A percentile compares a stretch with the other conserved stretches of the same genome.
These are phyloP conservation scores for Ylistrum balloti DNA, from an alignment of 1,140 invertebrate species.

Conservation along the genomic window DNA sequence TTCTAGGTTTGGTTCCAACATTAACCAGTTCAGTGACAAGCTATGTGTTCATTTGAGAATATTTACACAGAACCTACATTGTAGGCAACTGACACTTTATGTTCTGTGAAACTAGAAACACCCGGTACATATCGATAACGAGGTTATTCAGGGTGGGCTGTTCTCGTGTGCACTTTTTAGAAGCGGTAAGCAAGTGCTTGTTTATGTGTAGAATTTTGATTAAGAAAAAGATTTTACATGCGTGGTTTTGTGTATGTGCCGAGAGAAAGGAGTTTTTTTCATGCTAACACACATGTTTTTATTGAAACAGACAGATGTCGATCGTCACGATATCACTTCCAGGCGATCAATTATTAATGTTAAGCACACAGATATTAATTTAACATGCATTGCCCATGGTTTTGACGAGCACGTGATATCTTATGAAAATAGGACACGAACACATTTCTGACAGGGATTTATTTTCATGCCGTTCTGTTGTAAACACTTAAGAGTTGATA, in stretches of 20 bases:
- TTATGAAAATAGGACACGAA: background rate
- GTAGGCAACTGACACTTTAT: background rate
- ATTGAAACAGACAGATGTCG: constrained; percentile 7
- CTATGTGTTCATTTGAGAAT: no score
- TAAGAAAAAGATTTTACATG: background rate
- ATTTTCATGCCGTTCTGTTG: no score
- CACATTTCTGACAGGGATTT: background rate
- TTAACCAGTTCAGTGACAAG: no score
- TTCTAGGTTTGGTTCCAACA: background rate
- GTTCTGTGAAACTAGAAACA: background rate
- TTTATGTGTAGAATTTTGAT: background rate
- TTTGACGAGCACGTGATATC: background rate
- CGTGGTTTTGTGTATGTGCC: background rate
- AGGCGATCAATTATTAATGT: background rate
- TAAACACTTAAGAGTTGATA: no score
- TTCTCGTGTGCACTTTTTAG: no score
- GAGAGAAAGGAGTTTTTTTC: background rate
- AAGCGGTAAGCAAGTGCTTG: background rate
- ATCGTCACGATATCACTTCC: background rate
- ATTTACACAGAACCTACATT: background rate
- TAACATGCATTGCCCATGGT: background rate
- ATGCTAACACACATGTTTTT: no score
- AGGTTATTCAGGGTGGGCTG: background rate
- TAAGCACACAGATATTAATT: background rate
- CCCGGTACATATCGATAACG: background rate